These are phyloP conservation scores for Pseudopipra pipra DNA, from an alignment of 2,113 vertebrate genomes.

Conservation along the genomic window DNA sequence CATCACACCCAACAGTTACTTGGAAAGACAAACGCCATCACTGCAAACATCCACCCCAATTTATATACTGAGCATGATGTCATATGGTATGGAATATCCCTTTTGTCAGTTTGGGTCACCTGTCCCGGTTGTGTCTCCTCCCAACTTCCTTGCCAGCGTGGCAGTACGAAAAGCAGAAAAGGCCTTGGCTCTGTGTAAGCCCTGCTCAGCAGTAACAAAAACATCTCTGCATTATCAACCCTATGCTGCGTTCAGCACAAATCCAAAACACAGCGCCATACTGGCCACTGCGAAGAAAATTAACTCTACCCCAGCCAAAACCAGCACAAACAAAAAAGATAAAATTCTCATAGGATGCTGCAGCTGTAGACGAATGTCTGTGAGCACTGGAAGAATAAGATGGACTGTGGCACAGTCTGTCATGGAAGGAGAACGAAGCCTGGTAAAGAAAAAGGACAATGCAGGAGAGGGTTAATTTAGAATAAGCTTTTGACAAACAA, in stretches of 20 bases:
- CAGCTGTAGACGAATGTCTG: neutral
- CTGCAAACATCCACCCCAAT: too few species aligned
- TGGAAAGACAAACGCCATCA: too few species aligned
- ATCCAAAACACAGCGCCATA: neutral
- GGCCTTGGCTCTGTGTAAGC: neutral
- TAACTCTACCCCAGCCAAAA: neutral
- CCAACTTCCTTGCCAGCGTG: neutral
- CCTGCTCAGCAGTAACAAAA: neutral
- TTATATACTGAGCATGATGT: too few species aligned
- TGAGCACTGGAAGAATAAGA: neutral
- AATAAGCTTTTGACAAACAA: neutral
- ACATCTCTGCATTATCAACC: neutral
- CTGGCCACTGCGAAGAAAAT: neutral
- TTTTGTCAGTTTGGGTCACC: too few species aligned
- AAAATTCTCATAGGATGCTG: neutral
- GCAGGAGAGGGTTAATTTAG: neutral
- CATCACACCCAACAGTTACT: too few species aligned
- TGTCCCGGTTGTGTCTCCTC: too few species aligned
- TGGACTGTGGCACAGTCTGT: accelerated
- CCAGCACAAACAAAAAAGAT: neutral
- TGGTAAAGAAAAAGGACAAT: neutral
- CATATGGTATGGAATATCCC: too few species aligned
- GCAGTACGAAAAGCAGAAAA: neutral
- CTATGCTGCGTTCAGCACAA: neutral
- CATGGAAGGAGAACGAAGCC: neutral